Base-by-base conservation (phyloP, 23 tunicate species). In the Pegea sp. region DNA sequence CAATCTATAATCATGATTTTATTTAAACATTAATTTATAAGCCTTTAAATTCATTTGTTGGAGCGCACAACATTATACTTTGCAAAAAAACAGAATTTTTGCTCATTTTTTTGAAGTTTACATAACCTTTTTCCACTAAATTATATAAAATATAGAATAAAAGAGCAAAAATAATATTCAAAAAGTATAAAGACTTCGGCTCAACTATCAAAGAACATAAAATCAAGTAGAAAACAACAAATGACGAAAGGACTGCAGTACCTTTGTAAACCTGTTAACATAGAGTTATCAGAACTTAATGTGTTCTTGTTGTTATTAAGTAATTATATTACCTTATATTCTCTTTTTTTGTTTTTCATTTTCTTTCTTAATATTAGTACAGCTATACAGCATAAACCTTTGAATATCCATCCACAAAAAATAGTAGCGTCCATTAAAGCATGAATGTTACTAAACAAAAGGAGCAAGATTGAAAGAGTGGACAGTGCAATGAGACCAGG, bases 131-230 rank as follows among this genome's bases (percentile, higher is more conserved):
- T 23, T 34, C 18, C 52, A 67, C 30, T 33, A 84, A 44, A 28
- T 31, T 60, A 44, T 62, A 74, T 33, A 84, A 13, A 24, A 62
- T 23, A 11, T 3, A 30, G 30, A 74, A 74, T 1, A 67, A 59
- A 4, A 58, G 38, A 34, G 56, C 51, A 7, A 84, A 26, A 2
- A 46, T 57, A 33, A 84, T 7, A 8, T 64, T 43, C 4, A 84
- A 65, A 28, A 63, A 29, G 31, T 84, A 84, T 18, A 84, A 54
- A 26, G 46, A 34, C 26, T 84, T 69, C 8, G 95, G 95, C 11
- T 67, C 54, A 25, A 67, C 73, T 30, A 68, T 43, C 18, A 84
- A 30, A 19, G 95, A 77, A 2, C 63, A 70, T 22, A 64, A 8
- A 5, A 68, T 56, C 30, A 73, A n/a, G 61, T 84, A 84, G 23